Percentiles rank a stretch among this genome's conserved stretches.
Conservation (phyloP, 1,140 invertebrate genomes). For the Calliphora vicina region DNA sequence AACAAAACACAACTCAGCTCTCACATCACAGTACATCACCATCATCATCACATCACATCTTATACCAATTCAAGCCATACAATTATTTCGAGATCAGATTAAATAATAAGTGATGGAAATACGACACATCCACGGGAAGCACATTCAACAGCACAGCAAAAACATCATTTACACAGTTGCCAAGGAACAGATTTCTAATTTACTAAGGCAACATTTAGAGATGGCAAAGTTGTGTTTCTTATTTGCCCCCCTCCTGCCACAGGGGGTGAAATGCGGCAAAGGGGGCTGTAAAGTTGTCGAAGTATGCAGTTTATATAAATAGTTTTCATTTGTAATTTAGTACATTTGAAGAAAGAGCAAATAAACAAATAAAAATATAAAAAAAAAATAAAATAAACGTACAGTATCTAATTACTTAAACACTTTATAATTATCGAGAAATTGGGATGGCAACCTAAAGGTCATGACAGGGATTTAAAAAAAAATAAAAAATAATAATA, state of each 20-base stretch:
- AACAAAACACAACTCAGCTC: background rate
- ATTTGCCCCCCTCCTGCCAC: too few species aligned
- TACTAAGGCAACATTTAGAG: background rate
- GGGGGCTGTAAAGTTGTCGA: background rate
- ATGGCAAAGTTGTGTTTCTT: background rate
- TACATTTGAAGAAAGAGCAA: background rate
- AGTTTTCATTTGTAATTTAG: slow-evolving; percentile 19
- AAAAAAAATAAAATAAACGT: background rate
- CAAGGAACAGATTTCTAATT: background rate
- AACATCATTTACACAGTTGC: background rate
- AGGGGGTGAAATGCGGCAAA: too few species aligned
- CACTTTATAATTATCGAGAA: background rate
- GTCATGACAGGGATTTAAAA: too few species aligned
- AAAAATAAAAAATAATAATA: too few species aligned
- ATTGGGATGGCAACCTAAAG: background rate
- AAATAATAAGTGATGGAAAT: slow-evolving; percentile 28
- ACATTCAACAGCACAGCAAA: background rate
- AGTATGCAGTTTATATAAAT: slow-evolving; percentile 25
- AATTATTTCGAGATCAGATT: slow-evolving; percentile 29
- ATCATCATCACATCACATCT: background rate
- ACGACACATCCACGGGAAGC: background rate
- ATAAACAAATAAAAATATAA: too few species aligned
- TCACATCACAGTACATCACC: background rate
- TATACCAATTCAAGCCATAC: background rate
- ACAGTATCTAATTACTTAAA: slow-evolving; percentile 20